Evolutionary conservation across 2,888 invertebrate genomes (phyloP).

Genomic region (Orthosia incerta): DNA sequence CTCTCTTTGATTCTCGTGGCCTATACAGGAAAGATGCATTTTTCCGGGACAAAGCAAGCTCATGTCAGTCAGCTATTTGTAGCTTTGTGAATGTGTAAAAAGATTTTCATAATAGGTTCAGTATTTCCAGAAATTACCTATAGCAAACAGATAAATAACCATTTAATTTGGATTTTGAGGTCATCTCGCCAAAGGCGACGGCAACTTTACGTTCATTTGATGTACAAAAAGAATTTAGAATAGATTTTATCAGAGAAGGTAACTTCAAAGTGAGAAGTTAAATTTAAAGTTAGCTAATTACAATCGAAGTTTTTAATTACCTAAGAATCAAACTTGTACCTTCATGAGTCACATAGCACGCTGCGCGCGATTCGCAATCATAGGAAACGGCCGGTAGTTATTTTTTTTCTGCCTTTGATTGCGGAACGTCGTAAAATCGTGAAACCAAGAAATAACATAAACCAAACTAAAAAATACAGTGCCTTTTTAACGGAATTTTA

Average conservation of each 20-base stretch:
- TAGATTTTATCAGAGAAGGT: too few species aligned
- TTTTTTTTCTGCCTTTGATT: conserved; percentile 75
- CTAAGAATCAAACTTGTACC: conserved; percentile 29
- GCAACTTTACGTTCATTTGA: too few species aligned
- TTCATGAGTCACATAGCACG: conserved; percentile 31
- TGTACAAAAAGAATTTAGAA: too few species aligned
- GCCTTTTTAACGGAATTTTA: conserved; percentile 41
- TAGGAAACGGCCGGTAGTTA: conserved; percentile 71
- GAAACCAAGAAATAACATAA: conserved; percentile 70
- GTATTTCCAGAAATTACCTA: not conserved
- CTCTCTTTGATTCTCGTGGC: not conserved
- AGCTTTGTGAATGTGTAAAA: not conserved
- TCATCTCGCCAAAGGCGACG: too few species aligned
- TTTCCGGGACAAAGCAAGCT: not conserved
- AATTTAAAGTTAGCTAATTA: too few species aligned
- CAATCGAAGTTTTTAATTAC: conserved; percentile 13
- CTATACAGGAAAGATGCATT: not conserved
- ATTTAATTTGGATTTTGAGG: too few species aligned
- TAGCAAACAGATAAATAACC: too few species aligned
- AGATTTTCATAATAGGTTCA: not conserved
- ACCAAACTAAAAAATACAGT: conserved; percentile 60
- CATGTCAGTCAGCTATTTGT: not conserved
- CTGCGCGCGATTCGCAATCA: conserved; percentile 63
- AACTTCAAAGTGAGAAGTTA: too few species aligned
- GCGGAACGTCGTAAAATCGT: conserved; percentile 79